Evolutionary conservation across 2,888 invertebrate genomes (phyloP).

Genomic region (Linnaemya tessellans): DNA sequence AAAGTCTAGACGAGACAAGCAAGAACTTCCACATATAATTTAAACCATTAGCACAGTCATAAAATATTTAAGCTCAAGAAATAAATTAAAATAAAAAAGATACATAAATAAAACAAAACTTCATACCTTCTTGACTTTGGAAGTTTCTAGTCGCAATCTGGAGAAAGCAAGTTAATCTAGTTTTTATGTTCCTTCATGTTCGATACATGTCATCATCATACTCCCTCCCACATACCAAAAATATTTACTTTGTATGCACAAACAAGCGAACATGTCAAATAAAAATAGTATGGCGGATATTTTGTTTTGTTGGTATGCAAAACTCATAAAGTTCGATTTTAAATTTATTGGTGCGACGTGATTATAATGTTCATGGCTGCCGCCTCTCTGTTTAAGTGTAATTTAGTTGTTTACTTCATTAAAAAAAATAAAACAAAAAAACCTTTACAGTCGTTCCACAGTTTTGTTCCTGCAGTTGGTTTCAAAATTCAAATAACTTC

Average conservation of each 20-base stretch:
- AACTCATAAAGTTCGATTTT: conserved; percentile 80
- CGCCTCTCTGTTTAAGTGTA: conserved; percentile 57
- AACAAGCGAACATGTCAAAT: not conserved
- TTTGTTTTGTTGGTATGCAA: conserved; percentile 73
- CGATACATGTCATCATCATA: conserved; percentile 6
- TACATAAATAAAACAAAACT: not conserved
- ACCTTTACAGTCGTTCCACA: not conserved
- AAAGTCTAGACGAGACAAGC: not conserved
- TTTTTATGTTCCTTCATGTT: conserved; percentile 63
- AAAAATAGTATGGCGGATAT: conserved; percentile 35
- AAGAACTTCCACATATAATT: not conserved
- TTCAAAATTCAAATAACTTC: not conserved
- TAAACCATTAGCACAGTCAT: not conserved
- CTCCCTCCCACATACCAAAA: not conserved
- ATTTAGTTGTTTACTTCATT: conserved; percentile 49
- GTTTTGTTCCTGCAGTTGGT: conserved; percentile 6
- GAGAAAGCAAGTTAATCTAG: conserved; percentile 65
- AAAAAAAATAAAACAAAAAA: not conserved
- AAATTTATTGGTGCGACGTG: conserved; percentile 82
- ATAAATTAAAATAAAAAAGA: not conserved
- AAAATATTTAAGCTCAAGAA: conserved; percentile 12
- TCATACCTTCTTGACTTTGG: conserved; percentile 8
- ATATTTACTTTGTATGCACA: not conserved
- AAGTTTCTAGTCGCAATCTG: conserved; percentile 39
- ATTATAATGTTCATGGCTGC: conserved; percentile 78